Evolutionary conservation across 2,113 vertebrate genomes (phyloP).

Genomic region (Ailuropoda melanoleuca): DNA sequence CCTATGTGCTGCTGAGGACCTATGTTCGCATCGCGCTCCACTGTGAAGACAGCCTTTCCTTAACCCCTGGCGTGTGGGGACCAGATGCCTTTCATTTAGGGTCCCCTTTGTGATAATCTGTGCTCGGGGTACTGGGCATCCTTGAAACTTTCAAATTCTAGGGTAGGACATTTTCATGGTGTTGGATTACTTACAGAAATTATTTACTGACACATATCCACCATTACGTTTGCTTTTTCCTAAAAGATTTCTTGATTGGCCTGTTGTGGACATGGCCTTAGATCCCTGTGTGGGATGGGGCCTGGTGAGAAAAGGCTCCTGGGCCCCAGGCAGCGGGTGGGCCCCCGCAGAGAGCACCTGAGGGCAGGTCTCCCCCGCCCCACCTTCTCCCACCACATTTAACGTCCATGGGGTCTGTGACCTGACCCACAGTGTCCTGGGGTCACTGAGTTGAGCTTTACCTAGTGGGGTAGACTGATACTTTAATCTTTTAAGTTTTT

Average conservation of each 20-base stretch:
- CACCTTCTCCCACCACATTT: background rate
- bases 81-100: background rate
- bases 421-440: background rate
- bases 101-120: too few relatives aligned
- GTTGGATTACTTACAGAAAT: background rate
- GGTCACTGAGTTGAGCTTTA: background rate
- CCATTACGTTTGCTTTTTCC: background rate
- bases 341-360: background rate
- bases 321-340: too few relatives aligned
- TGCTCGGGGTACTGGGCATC: background rate
- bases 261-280: background rate
- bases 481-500: background rate
- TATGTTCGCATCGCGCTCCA: background rate
- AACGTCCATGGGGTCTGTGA: background rate
- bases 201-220: background rate
- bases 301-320: background rate
- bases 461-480: background rate
- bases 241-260: background rate
- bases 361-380: background rate
- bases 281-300: rapidly evolving
- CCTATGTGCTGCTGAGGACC: background rate
- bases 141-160: background rate
- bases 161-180: background rate
- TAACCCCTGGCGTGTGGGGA: background rate
- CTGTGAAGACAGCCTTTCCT: background rate